Conservation (phyloP, 2,888 invertebrate genomes). For the Adelognathus sp. region DNA sequence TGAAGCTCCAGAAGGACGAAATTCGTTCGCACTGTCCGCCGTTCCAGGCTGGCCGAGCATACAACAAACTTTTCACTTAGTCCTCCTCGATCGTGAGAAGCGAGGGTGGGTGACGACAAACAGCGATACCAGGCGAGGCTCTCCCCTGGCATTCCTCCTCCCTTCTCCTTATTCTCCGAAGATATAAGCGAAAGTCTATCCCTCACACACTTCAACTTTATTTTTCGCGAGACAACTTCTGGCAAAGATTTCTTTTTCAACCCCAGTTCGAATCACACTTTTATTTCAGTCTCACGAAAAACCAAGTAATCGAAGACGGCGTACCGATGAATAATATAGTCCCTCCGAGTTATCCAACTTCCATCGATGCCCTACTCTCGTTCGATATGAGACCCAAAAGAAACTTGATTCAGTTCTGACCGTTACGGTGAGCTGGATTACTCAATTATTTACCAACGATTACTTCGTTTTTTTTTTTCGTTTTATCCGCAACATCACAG, state of each 20-base stretch:
- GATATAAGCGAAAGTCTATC: slow-evolving; percentile 24
- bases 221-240: slow-evolving; percentile 18
- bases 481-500: neutral
- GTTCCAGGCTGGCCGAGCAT: slow-evolving; percentile 44
- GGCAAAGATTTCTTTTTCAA: slow-evolving; percentile 18
- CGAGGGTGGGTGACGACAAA: neutral
- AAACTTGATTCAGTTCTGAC: neutral
- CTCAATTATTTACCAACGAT: slow-evolving; percentile 12
- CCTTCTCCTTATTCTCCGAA: slow-evolving; percentile 8
- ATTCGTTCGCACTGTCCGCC: slow-evolving; percentile 38
- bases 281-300: slow-evolving; percentile 19
- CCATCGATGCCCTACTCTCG: neutral
- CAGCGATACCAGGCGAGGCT: neutral
- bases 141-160: slow-evolving; percentile 13
- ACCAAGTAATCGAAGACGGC: slow-evolving; percentile 18
- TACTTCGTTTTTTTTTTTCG: neutral
- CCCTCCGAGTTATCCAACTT: slow-evolving; percentile 23
- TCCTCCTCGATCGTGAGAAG: slow-evolving; percentile 21
- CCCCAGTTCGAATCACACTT: slow-evolving; percentile 30
- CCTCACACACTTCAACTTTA: slow-evolving; percentile 34
- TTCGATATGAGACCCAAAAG: neutral
- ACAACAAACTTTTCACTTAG: slow-evolving; percentile 66
- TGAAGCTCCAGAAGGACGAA: slow-evolving; percentile 1
- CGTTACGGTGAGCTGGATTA: neutral
- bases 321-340: slow-evolving; percentile 35